Evolutionary conservation across 2,113 vertebrate genomes (phyloP), one percentile per base, ranked within the genome.

Genomic region (Corvus cornix): DNA sequence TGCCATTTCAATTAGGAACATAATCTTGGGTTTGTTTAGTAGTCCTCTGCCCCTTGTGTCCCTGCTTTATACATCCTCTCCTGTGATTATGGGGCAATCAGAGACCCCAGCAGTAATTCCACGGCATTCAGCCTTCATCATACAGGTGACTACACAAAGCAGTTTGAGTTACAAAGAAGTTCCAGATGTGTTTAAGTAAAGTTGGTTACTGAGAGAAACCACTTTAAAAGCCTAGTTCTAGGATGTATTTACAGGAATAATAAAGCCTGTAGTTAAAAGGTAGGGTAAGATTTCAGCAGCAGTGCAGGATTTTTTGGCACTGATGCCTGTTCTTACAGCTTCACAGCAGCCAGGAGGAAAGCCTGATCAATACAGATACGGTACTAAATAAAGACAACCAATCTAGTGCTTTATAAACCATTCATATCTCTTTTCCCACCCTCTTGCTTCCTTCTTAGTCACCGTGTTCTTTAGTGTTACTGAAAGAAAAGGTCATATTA

Each of bases 101-200:
- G 89, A 84, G 72, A 68, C 52, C 52, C 72, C 28, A 73, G 63
- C 76, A 78, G 81, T 84, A 88, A 95, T 95, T 90, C 75, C 66
- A 37, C 84, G 79, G 93, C 64, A 43, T 96, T 96, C 96, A 94
- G 87, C 83, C 93, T 89, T 86, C 88, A 62, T 82, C 74, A 39
- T 18, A 68, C 83, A 92, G 86, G 93, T 95, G 80, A 89, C 90
- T 76, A 66, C 80, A 78, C 80, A 82, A 75, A 92, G 60, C 19
- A 64, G 83, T 84, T 70, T 1, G 60, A 92, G 68, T 72, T 95
- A 84, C 17, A 95, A 95, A 96, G 93, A 90, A 89, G 56, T 95
- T 96, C 95, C 92, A 97, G 92, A 90, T 92, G 90, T 95, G 86
- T 92, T 96, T 82, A 89, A 92, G 35, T 46, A 58, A 93, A 37